Evolutionary conservation across 1,140 invertebrate genomes (phyloP), one percentile per base, ranked within the genome.

Genomic region (Musca domestica): DNA sequence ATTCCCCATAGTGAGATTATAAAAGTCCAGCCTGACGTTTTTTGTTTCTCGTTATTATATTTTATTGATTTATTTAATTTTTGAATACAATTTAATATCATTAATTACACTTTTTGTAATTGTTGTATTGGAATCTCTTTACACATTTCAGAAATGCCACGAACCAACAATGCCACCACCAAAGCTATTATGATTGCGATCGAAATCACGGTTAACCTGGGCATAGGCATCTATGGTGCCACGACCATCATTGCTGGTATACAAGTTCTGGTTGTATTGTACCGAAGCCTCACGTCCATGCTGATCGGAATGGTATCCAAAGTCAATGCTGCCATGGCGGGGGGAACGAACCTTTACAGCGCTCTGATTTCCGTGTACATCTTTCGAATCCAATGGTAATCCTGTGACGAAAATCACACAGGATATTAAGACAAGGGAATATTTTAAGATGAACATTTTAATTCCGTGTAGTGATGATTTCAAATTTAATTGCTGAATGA

Each of bases 231-330:
- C 76, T 10, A 77, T 68, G 27, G 19, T 70, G 68, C 73, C 74
- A 72, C 76, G 76, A 49, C 76, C 76, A 73, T 77, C 74, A 9
- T 54, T 52, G 34, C 72, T 76, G n/a, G 67, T 71, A 30, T 25
- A 76, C 0, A 77, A 67, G 72, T 77, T 77, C 5, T 77, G 76
- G 66, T 77, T 77, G 22, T 77, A 77, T 30, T 77, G 76, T 0
- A 71, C 34, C 23, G 52, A 64, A 14, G 71, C 73, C 52, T 73
- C 69, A 2, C 76, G 73, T 17, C 76, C 76, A 27, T 9, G 3
- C 30, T 74, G 72, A 68, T 76, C 74, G 70, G 74, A 69, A 15
- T 19, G 15, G 2, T 20, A 4, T 14, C 20, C 52, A 56, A 56
- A 14, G 14, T 56, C 20, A 22, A 56, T 1, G 4, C 20, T 23